A percentile compares a stretch with the other conserved stretches of the same genome.
phyloP scores from a whole-genome alignment of 2,113 vertebrate genomes.

The Ginglymostoma cirratum region DNA sequence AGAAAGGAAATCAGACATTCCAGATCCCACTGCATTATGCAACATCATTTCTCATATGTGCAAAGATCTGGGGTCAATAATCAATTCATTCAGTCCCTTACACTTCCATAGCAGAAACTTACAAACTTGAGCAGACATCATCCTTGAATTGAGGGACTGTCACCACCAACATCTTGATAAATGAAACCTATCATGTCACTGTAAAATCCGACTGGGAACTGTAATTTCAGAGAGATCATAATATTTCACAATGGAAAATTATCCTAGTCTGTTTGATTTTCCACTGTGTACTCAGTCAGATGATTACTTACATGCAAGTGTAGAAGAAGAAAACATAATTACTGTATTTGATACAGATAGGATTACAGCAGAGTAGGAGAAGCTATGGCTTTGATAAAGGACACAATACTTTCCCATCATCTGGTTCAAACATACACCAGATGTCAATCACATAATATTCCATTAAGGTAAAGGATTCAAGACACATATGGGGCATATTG shows the following conservation, averaged over 20 bases:
- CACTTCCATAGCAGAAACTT: not conserved
- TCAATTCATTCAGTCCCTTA: too few species aligned
- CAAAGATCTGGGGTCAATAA: not conserved
- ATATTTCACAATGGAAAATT: not conserved
- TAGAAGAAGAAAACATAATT: not conserved
- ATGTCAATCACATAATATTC: conserved; percentile 14
- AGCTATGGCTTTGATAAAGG: not conserved
- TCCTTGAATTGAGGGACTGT: not conserved
- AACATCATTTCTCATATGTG: not conserved
- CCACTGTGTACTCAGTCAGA: not conserved
- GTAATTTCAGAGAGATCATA: not conserved
- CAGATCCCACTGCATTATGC: not conserved
- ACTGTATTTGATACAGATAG: not conserved
- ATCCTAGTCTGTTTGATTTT: not conserved
- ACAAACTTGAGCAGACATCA: not conserved
- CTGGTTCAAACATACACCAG: not conserved
- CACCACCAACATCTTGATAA: not conserved
- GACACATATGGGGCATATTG: conserved; percentile 1
- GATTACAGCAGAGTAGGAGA: not conserved
- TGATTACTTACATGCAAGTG: not conserved
- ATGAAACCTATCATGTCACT: not conserved
- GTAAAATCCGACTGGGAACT: not conserved
- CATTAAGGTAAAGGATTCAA: conserved; percentile 7
- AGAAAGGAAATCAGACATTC: not conserved
- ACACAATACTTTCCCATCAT: conserved; percentile 5